These are phyloP conservation scores for Epizoanthus scotinus DNA, from an alignment of 92 coral and sea anemone species.

Conservation along the genomic window DNA sequence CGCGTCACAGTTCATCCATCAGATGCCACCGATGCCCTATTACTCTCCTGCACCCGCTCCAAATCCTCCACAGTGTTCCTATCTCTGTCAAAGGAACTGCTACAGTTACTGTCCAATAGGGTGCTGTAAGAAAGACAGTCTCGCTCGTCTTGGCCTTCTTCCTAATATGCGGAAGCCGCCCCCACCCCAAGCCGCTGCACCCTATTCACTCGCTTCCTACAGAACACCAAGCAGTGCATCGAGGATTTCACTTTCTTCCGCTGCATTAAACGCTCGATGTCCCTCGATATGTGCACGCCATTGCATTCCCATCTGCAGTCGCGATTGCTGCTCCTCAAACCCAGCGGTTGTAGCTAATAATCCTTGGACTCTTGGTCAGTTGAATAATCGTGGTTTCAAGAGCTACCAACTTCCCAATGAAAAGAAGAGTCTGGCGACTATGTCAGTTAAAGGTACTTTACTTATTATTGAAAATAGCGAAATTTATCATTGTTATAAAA, in stretches of 20 bases:
- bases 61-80: slow-evolving; percentile 58
- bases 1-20: not conserved
- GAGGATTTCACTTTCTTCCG: slow-evolving; percentile 42
- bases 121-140: slow-evolving; percentile 64
- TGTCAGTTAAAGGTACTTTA: slow-evolving; percentile 46
- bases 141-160: slow-evolving; percentile 57
- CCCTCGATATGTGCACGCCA: slow-evolving; percentile 72
- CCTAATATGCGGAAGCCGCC: slow-evolving; percentile 11
- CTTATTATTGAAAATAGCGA: not conserved
- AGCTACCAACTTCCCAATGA: slow-evolving; percentile 20
- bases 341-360: not conserved
- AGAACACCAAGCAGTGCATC: slow-evolving; percentile 30
- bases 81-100: slow-evolving; percentile 61
- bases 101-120: slow-evolving; percentile 73
- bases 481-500: too few species aligned
- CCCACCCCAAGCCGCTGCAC: slow-evolving; percentile 9
- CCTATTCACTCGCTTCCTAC: slow-evolving; percentile 58
- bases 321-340: slow-evolving; percentile 68
- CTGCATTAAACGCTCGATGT: slow-evolving; percentile 51
- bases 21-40: slow-evolving; percentile 31
- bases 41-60: slow-evolving; percentile 38
- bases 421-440: slow-evolving; percentile 26
- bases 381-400: not conserved
- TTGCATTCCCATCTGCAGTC: slow-evolving; percentile 78
- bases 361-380: not conserved